Evolutionary conservation across 2,797 vertebrate species (phyloP), one percentile per base, ranked within the genome.

Genomic region (Halcyon chelicuti): DNA sequence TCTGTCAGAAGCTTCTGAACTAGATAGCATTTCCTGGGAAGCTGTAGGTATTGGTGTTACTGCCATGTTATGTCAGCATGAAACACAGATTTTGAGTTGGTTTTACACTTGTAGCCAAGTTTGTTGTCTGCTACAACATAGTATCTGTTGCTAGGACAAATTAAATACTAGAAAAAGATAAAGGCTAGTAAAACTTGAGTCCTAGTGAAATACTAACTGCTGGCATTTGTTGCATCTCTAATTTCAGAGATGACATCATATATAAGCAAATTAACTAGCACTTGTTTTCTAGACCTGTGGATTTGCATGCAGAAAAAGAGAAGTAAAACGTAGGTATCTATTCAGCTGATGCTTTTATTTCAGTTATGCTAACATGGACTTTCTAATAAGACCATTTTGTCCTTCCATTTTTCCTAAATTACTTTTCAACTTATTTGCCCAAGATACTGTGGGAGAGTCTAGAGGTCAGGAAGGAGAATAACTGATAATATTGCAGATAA

Each of bases 361-460:
- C 3, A 13, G 70, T 67, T 65, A 35, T 17, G 19, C 8, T 67
- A 37, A 26, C 8, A 1, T 20, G 42, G 20, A 87, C 57, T 91
- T 94, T 86, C 14, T 83, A 18, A 21, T 40, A 62, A 78, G 75
- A 58, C 31, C 3, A 23, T 80, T 90, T 91, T 60, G 7, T 77
- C 19, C 17, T 85, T 83, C 26, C 0, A 0, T 68, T 63, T 77
- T 90, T 77, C 0, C 0, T 57, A 94, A 88, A 67, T 81, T 73
- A 33, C 42, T 85, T 92, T 78, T 81, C 77, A 79, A 55, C 39
- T 82, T 92, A 46, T 31, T 96, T 86, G 40, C 37, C 42, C 47
- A 58, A 54, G 21, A 28, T 91, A 26, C 33, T 68, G 46, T 66
- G 29, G 33, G 51, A 70, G 25, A 92, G 88, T 85, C 31, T 70